Evolutionary conservation across 2,113 vertebrate genomes (phyloP).

Genomic region (Tragelaphus imberbis): DNA sequence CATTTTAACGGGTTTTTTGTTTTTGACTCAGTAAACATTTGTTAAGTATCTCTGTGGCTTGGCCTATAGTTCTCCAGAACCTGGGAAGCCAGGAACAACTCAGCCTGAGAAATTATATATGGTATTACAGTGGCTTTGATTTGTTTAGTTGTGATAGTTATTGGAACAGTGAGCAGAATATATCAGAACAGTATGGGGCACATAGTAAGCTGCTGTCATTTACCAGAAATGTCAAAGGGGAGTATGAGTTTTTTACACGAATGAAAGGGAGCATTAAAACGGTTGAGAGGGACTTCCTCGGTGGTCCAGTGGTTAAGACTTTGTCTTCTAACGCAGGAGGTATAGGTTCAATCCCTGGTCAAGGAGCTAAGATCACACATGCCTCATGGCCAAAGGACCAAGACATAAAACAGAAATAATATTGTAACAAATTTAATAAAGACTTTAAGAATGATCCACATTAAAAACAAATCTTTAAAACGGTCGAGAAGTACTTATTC

Average conservation of each 20-base stretch:
- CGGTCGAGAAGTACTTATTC: not conserved
- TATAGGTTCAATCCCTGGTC: not conserved
- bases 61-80: not conserved
- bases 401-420: not conserved
- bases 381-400: not conserved
- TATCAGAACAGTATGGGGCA: not conserved
- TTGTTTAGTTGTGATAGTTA: not conserved
- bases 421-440: not conserved
- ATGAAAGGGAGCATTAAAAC: not conserved
- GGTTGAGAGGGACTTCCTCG: not conserved
- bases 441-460: not conserved
- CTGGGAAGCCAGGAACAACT: not conserved
- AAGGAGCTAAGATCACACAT: not conserved
- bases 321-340: not conserved
- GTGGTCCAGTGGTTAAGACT: not conserved
- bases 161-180: not conserved
- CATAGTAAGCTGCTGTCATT: not conserved
- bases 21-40: not conserved
- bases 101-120: not conserved
- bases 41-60: not conserved
- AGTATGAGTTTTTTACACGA: not conserved
- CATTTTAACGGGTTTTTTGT: not conserved
- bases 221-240: not conserved
- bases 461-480: not conserved
- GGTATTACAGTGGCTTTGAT: not conserved